A percentile compares a stretch with the other conserved stretches of the same genome.
phyloP scores from a whole-genome alignment of 2,888 invertebrate genomes.

The Dichetophora obliterata region DNA sequence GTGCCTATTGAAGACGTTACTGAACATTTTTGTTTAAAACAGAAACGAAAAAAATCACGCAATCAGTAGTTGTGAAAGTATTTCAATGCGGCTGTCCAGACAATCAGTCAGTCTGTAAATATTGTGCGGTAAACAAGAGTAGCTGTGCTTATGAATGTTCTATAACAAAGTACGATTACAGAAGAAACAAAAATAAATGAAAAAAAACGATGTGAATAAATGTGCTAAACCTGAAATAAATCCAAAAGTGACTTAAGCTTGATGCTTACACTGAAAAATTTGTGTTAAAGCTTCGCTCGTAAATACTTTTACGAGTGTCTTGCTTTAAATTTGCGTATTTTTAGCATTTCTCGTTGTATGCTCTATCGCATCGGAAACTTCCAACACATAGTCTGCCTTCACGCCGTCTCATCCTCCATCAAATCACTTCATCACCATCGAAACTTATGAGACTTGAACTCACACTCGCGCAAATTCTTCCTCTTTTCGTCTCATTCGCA shows the following conservation, averaged over 20 bases:
- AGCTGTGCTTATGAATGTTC: background rate
- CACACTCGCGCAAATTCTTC: background rate
- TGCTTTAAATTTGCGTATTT: background rate
- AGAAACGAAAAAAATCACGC: background rate
- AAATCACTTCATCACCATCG: background rate
- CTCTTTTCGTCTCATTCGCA: background rate
- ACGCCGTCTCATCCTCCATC: background rate
- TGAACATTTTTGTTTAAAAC: background rate
- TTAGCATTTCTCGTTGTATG: background rate
- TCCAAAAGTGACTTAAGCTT: too few relatives aligned
- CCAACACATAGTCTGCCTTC: background rate
- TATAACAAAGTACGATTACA: slow-evolving; percentile 8
- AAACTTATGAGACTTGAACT: too few relatives aligned
- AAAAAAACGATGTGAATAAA: background rate
- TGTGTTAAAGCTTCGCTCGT: too few relatives aligned
- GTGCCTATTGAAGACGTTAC: background rate
- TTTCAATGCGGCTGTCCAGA: background rate
- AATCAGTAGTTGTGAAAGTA: background rate
- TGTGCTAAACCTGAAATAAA: background rate
- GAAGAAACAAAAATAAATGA: slow-evolving; percentile 18
- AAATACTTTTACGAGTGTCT: background rate
- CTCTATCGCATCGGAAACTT: background rate
- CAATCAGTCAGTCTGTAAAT: slow-evolving; percentile 24
- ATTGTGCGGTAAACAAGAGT: background rate
- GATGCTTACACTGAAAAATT: too few relatives aligned